phyloP scores from a whole-genome alignment of 2,797 vertebrate species.

The Leptatherina wallacei region DNA sequence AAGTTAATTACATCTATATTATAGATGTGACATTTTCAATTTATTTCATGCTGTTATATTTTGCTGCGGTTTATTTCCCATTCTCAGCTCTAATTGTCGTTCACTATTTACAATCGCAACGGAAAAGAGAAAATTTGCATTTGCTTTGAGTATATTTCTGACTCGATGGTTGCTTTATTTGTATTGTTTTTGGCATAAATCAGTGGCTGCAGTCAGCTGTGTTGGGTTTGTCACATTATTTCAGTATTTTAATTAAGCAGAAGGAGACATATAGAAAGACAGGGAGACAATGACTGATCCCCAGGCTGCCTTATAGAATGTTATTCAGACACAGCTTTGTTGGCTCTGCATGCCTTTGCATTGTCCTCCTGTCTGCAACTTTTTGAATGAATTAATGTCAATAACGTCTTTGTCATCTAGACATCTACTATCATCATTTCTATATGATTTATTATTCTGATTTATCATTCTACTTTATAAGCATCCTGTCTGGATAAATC shows the following conservation, averaged over 20 bases:
- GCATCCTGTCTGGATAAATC: conserved; percentile 1
- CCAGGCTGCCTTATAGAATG: conserved; percentile 57
- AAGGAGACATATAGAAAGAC: conserved; percentile 67
- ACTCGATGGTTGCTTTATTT: conserved; percentile 3
- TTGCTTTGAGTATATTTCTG: background rate
- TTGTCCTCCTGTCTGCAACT: conserved; percentile 65
- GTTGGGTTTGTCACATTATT: conserved; percentile 52
- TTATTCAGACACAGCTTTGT: conserved; percentile 58
- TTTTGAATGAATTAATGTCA: conserved; percentile 58
- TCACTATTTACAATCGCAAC: background rate
- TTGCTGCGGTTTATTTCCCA: background rate
- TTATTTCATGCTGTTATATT: background rate
- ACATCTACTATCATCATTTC: conserved; percentile 33
- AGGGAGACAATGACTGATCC: conserved; percentile 70
- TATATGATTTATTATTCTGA: conserved; percentile 43
- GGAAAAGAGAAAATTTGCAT: background rate
- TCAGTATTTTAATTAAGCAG: conserved; percentile 72
- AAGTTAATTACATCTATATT: conserved; percentile 37
- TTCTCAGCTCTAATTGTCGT: background rate
- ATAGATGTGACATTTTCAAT: conserved; percentile 6
- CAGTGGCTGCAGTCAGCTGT: conserved; percentile 16
- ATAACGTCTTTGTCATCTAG: conserved; percentile 63
- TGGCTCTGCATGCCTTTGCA: conserved; percentile 57
- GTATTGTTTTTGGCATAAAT: conserved; percentile 11
- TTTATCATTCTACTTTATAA: background rate